A percentile compares a stretch with the other conserved stretches of the same genome.
These are phyloP conservation scores for Zaprionus camerounensis DNA, from an alignment of 1,140 invertebrate species.

Conservation along the genomic window DNA sequence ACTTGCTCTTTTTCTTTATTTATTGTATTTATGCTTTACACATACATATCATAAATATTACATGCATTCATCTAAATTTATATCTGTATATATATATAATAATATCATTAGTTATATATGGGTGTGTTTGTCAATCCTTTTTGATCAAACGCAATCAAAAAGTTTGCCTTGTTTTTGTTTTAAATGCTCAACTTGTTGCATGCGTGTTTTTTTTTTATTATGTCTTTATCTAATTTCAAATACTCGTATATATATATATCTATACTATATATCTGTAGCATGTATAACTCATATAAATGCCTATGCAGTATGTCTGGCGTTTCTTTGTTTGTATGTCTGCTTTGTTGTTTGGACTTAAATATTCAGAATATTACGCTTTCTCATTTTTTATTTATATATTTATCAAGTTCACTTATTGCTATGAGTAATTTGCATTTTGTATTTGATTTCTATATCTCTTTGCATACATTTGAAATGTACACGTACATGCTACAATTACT, in stretches of 20 bases:
- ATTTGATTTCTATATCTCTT: slow-evolving; percentile 1
- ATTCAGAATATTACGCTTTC: slow-evolving; percentile 44
- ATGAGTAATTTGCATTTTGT: not conserved
- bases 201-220: slow-evolving; percentile 35
- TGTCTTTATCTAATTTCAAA: slow-evolving; percentile 39
- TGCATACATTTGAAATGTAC: slow-evolving; percentile 76
- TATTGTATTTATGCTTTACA: slow-evolving; percentile 71
- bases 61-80: slow-evolving; percentile 44
- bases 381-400: slow-evolving; percentile 8
- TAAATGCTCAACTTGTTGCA: slow-evolving; percentile 78
- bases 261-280: slow-evolving; percentile 10
- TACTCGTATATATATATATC: slow-evolving; percentile 30
- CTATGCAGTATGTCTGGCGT: slow-evolving; percentile 47
- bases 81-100: slow-evolving; percentile 39
- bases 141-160: slow-evolving; percentile 82
- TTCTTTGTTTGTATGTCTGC: not conserved
- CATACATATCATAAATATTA: slow-evolving; percentile 49
- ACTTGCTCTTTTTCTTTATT: slow-evolving; percentile 50
- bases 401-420: not conserved
- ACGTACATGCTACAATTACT: slow-evolving; percentile 29
- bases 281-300: slow-evolving; percentile 70
- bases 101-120: slow-evolving; percentile 42
- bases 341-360: slow-evolving; percentile 59
- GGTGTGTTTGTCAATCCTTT: slow-evolving; percentile 62
- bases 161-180: slow-evolving; percentile 58